Evolutionary conservation across 2,888 invertebrate species (phyloP), one percentile per base, ranked within the genome.

Genomic region (Stenchaetothrips biformis): DNA sequence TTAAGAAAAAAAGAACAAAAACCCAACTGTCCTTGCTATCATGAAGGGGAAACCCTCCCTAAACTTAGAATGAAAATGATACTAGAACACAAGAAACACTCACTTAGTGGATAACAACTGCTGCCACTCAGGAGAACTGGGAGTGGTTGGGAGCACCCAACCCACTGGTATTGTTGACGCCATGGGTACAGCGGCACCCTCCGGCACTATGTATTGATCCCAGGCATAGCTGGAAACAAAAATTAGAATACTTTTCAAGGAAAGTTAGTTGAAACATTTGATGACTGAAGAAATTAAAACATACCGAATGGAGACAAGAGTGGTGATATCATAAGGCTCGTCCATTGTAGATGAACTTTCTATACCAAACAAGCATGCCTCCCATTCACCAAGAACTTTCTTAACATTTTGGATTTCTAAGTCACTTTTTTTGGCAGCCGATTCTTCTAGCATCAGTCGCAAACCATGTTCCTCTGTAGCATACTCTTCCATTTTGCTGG

Each of bases 81-180:
- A 53, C 16, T 53, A 21, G 21, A 67, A 67, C 37, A 74, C 11
- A 0, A 74, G 25, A 74, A 21, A 11, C 8, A 21, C 67, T 74
- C 25, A 74, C 2, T 21, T 53, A 4, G 7, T 74, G 25, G 25
- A 21, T 74, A 74, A 74, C 3, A 74, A 86, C 82, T 85, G 85
- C 84, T 86, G 85, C 89, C 89, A 89, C 11, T 85, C 84, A 81
- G 86, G 85, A 81, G 87, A 87, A 49, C 87, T 86, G 49, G 89
- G 88, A 81, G 85, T 86, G 80, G 89, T 85, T 62, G 92, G 94
- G 59, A 92, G 85, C 27, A 94, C 89, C 94, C 94, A 95, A 0
- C 93, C 92, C 53, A 91, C 84, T 11, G 95, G 94, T 82, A 95
- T 88, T 27, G 89, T 85, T 6, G 91, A 89, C 7, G 92, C 92